Evolutionary conservation across 2,888 invertebrate species (phyloP).

Genomic region (Noctua comes): DNA sequence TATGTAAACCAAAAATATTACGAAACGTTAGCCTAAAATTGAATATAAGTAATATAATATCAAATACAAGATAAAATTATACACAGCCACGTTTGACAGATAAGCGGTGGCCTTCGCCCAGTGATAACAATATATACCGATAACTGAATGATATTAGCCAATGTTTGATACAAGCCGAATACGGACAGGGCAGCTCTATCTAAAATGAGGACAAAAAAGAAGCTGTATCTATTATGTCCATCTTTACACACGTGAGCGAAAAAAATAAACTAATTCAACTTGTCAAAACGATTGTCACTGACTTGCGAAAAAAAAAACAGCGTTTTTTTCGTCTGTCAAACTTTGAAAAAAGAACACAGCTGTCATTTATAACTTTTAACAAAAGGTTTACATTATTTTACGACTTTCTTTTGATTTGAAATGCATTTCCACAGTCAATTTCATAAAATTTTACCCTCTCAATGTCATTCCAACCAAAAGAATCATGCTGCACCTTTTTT

Average conservation of each 20-base stretch:
- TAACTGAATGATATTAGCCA: constrained; percentile 53
- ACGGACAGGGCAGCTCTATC: neutral
- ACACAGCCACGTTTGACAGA: constrained; percentile 59
- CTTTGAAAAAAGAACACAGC: neutral
- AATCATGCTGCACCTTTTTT: neutral
- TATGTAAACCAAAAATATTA: constrained; percentile 18
- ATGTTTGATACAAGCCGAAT: constrained; percentile 37
- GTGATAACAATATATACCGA: constrained; percentile 59
- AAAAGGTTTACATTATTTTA: neutral
- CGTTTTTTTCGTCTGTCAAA: constrained; percentile 1
- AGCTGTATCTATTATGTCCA: neutral
- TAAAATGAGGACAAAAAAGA: constrained; percentile 3
- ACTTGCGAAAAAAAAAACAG: neutral
- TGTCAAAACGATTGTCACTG: neutral
- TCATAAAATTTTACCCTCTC: neutral
- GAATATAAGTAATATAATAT: constrained; percentile 57
- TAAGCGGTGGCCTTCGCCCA: constrained; percentile 66
- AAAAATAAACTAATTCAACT: neutral
- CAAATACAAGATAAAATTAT: constrained; percentile 54
- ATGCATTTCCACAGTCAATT: neutral
- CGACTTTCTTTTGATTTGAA: no score
- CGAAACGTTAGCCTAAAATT: constrained; percentile 43
- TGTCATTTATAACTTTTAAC: neutral
- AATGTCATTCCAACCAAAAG: neutral
- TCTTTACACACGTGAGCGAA: neutral